Percentiles rank a stretch among this genome's conserved stretches.
phyloP scores from a whole-genome alignment of 2,797 vertebrate species.

The Hydrocynus forskahlii region DNA sequence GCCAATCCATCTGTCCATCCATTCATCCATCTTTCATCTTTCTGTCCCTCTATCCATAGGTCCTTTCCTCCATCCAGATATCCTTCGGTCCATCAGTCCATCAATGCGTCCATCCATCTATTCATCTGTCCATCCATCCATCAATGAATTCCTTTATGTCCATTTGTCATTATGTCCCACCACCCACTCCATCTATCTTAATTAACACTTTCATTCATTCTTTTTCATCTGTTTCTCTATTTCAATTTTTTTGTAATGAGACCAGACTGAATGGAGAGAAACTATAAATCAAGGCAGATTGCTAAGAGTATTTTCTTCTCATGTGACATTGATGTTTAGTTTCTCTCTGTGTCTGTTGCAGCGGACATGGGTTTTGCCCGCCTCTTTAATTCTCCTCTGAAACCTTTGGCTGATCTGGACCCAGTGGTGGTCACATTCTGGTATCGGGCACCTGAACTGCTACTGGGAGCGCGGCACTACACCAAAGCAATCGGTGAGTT shows the following conservation, averaged over 20 bases:
- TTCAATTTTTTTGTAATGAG: too few relatives aligned
- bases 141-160: too few relatives aligned
- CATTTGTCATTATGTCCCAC: too few relatives aligned
- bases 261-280: too few relatives aligned
- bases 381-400: conserved; percentile 89
- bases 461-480: conserved; percentile 94
- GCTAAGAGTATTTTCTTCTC: not conserved
- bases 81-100: not conserved
- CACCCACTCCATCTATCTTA: too few relatives aligned
- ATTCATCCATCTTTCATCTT: too few relatives aligned
- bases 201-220: too few relatives aligned
- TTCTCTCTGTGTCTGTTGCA: conserved; percentile 58
- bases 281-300: not conserved
- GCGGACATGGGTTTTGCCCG: conserved; percentile 94
- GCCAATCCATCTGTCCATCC: too few relatives aligned
- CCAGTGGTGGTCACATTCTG: conserved; percentile 92
- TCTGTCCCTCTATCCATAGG: too few relatives aligned
- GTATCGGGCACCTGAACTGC: conserved; percentile 89
- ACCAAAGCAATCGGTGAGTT: conserved; percentile 94
- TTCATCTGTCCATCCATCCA: not conserved
- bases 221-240: too few relatives aligned
- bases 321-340: not conserved
- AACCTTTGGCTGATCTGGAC: conserved; percentile 89
- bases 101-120: not conserved
- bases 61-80: too few relatives aligned